Percentiles rank a stretch among this genome's conserved stretches.
Evolutionary conservation across 2,797 vertebrate genomes (phyloP).

Genomic region (Chloroceryle amazona): DNA sequence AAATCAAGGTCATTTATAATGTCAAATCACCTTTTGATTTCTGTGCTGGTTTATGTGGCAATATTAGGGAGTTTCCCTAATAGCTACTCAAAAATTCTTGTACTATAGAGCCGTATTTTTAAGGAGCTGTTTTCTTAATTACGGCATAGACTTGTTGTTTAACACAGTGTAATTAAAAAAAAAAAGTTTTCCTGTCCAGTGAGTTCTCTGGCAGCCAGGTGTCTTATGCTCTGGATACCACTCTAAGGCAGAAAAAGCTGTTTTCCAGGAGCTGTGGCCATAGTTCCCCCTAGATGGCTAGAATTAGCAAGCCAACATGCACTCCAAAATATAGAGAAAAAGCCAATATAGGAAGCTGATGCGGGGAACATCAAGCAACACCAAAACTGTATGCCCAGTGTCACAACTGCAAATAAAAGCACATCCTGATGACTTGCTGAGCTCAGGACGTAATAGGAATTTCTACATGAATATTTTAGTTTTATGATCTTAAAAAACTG

Average conservation of each 20-base stretch:
- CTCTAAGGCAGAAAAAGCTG: background rate
- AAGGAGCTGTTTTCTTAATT: background rate
- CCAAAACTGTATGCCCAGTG: background rate
- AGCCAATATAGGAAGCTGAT: background rate
- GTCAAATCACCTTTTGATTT: background rate
- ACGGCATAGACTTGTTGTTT: background rate
- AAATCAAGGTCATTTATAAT: background rate
- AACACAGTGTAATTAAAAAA: background rate
- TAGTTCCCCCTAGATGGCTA: background rate
- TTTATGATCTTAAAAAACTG: background rate
- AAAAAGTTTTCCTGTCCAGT: background rate
- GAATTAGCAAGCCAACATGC: background rate
- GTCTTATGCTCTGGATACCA: background rate
- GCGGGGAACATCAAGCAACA: background rate
- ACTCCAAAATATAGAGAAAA: background rate
- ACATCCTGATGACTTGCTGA: background rate
- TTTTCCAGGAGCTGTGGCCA: background rate
- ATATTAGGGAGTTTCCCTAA: background rate
- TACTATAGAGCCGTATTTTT: background rate
- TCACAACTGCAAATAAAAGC: background rate
- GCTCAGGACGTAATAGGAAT: background rate
- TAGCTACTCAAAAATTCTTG: background rate
- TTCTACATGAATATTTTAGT: background rate
- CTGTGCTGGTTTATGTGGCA: background rate
- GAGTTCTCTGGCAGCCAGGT: background rate